These are phyloP conservation scores for Odontomyia ornata DNA, from an alignment of 2,888 invertebrate species.

Conservation along the genomic window DNA sequence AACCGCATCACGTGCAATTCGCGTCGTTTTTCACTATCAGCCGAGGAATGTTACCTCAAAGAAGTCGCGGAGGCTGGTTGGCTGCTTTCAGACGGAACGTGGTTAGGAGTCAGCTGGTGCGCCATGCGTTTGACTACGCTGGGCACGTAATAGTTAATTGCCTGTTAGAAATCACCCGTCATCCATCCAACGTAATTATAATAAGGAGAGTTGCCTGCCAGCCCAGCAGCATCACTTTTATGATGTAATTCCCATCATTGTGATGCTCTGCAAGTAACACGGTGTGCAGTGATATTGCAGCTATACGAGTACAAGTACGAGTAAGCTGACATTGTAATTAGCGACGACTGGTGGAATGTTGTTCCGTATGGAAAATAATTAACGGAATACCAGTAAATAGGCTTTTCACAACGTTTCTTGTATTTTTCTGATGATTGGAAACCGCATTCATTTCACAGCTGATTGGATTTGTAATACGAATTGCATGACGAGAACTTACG, in stretches of 20 bases:
- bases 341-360: slow-evolving; percentile 19
- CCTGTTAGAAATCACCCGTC: slow-evolving; percentile 31
- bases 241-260: slow-evolving; percentile 33
- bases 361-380: slow-evolving; percentile 39
- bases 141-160: slow-evolving; percentile 39
- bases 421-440: background rate
- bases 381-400: slow-evolving; percentile 7
- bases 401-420: background rate
- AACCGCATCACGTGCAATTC: slow-evolving; percentile 29
- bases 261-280: background rate
- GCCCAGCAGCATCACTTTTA: slow-evolving; percentile 23
- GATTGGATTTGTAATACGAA: background rate
- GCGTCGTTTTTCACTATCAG: slow-evolving; percentile 26
- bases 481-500: background rate
- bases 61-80: background rate
- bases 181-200: background rate
- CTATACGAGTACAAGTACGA: too few relatives aligned
- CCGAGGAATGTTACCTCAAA: background rate
- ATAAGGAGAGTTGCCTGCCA: slow-evolving; percentile 17
- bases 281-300: background rate
- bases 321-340: slow-evolving; percentile 31
- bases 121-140: background rate
- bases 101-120: background rate
- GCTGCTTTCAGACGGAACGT: too few relatives aligned
- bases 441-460: slow-evolving; percentile 6